Evolutionary conservation across 2,113 vertebrate genomes (phyloP), one percentile per base, ranked within the genome.

Genomic region (Clarias magur): DNA sequence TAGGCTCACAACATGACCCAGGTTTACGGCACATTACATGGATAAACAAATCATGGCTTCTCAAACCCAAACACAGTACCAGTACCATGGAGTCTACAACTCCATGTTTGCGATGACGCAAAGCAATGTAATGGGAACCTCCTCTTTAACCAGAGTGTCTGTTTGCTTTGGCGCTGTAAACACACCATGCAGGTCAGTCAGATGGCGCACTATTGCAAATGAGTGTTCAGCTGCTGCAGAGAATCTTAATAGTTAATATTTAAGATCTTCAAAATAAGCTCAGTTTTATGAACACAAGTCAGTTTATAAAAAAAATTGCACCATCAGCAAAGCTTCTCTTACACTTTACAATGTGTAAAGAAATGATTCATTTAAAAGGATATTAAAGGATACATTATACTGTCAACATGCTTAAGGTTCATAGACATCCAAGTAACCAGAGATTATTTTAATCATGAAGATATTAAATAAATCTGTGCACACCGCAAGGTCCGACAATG

Each of bases 91-190:
- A 70, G 82, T 81, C 83, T 67, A 84, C 68, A 57, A 82, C 65
- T 21, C 48, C 72, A 78, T 87, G 85, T 85, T 89, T 80, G 80
- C 82, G 76, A 23, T 89, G 76, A 81, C 60, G 78, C 88, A 87
- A n/a, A 48, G 75, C 62, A 54, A 34, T 9, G 30, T 68, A 86
- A 72, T 79, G n/a, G 60, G 68, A 68, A 68, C 21, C 75, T 85
- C 84, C 59, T 68, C 85, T 34, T 82, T 70, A 19, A 27, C 80
- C 48, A 84, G 38, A 53, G 17, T 21, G 42, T 59, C 59, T 62
- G 72, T 88, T 88, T 90, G 85, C 84, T 87, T 87, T 85, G 79
- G 82, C 87, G 54, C n/a, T 82, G n/a, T 70, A 67, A 42, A n/a
- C 67, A 38, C 67, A 34, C 21, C 59, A 53, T 70, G 67, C n/a